Evolutionary conservation across 1,140 invertebrate species (phyloP), one percentile per base, ranked within the genome.

Genomic region (Pissodes strobi): DNA sequence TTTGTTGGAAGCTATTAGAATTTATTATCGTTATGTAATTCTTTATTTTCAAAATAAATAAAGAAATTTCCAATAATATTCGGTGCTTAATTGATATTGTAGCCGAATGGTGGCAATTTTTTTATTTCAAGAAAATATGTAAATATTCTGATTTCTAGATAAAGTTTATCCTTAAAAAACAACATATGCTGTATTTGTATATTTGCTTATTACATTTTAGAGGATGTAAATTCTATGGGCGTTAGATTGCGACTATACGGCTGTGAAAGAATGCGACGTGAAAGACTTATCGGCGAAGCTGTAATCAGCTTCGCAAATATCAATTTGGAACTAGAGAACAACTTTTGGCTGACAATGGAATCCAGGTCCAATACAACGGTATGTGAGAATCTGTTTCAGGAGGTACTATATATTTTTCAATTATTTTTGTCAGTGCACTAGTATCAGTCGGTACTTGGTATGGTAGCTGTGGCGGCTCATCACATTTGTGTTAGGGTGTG

Each of bases 161-260:
- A n/a, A n/a, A n/a, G n/a, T n/a, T n/a, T n/a, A n/a, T n/a, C n/a
- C n/a, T n/a, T n/a, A n/a, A n/a, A n/a, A n/a, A n/a, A n/a, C n/a
- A n/a, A n/a, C n/a, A n/a, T n/a, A n/a, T n/a, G n/a, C n/a, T n/a
- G n/a, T n/a, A n/a, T n/a, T n/a, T n/a, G n/a, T n/a, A n/a, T n/a
- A n/a, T n/a, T n/a, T n/a, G n/a, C n/a, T n/a, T n/a, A n/a, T n/a
- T n/a, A n/a, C 23, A n/a, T 75, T 79, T 15, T 81, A 79, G 94
- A 95, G 81, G 94, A 97, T 73, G 91, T 97, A 1, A 91, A 91
- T 74, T 91, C 91, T 13, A 90, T 96, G 84, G 94, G 93, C 0
- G 83, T 97, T 0, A 85, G 94, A 25, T 86, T 97, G 22, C 85
- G 95, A n/a, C 85, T 97, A 10, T 97, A 96, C 75, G 92, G 93